Base-by-base conservation (phyloP, 2,797 vertebrate genomes). In the Anas capensis region DNA sequence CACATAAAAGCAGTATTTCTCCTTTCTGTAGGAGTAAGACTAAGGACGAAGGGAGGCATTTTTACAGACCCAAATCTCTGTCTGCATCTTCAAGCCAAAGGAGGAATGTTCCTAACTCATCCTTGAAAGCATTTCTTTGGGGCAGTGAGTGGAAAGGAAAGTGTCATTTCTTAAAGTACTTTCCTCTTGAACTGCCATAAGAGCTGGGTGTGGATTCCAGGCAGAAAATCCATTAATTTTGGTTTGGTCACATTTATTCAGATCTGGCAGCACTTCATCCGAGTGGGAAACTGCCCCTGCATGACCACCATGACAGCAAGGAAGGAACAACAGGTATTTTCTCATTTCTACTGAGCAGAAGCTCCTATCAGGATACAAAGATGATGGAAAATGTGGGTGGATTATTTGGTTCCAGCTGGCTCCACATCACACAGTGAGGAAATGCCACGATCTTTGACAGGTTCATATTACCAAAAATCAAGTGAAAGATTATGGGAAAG, bases 391-490 rank as follows among this genome's bases (percentile, higher is more conserved):
- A 91, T 0, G 38, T 92, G 89, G 92, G 89, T 88, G 89, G 93
- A 90, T 91, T 95, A 70, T 91, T 90, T 86, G 82, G 91, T 76
- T 97, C 95, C 92, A 97, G 93, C 91, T 96, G 95, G 93, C 91
- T 96, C 78, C 87, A 88, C 70, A 92, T 94, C 95, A 96, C 69
- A 92, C 65, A 90, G 73, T 71, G 65, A 94, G 77, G 82, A 95
- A 93, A 92, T 73, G 92, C 85, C 91, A 95, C 0, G 26, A 94
- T 96, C 95, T 95, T 88, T 96, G 95, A 95, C 95, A 96, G 89
- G 91, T 96, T 96, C 91, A n/a, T 82, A 95, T 91, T 96, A 96
- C 87, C 80, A 94, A 96, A 96, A 97, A 93, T 91, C 89, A 95
- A 91, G 89, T 49, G 88, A 88, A 93, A 96, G 85, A 95, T 92